Conservation (phyloP, 2,113 vertebrate species). For the Donacobius atricapilla region DNA sequence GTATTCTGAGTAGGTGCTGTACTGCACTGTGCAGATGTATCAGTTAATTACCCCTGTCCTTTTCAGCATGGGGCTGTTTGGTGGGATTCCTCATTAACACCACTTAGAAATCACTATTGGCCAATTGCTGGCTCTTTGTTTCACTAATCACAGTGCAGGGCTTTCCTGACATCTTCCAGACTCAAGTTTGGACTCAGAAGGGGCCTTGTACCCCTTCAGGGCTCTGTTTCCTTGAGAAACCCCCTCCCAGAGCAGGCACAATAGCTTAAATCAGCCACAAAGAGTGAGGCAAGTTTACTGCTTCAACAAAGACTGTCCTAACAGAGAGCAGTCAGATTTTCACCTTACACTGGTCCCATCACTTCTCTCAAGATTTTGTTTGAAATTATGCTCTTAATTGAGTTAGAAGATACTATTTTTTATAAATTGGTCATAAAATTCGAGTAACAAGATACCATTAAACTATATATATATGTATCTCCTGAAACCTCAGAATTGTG, state of each 20-base stretch:
- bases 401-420: background rate
- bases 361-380: background rate
- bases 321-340: background rate
- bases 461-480: rapidly evolving
- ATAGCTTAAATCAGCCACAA: background rate
- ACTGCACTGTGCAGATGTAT: background rate
- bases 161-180: background rate
- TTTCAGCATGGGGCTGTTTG: background rate
- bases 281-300: background rate
- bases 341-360: background rate
- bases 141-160: background rate
- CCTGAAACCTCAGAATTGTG: background rate
- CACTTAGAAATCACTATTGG: background rate
- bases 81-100: background rate
- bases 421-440: background rate
- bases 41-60: background rate
- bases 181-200: background rate
- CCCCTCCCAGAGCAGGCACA: background rate
- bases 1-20: background rate
- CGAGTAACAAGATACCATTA: background rate
- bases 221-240: background rate
- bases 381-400: background rate
- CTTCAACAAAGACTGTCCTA: background rate
- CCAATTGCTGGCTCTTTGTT: background rate
- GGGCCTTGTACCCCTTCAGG: background rate